Conservation (phyloP, 1,140 invertebrate species). For the Coptotermes formosanus region DNA sequence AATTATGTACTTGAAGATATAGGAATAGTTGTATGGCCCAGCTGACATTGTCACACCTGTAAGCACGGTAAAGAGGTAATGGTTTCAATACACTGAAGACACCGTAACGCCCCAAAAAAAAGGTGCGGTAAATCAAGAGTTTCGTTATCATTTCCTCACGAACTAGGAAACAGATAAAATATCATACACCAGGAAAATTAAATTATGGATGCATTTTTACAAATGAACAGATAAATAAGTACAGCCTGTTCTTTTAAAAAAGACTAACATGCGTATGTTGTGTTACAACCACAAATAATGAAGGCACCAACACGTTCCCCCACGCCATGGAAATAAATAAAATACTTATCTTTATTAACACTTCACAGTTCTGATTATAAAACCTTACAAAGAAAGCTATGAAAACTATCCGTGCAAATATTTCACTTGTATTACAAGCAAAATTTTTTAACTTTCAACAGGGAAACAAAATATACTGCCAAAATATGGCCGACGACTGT, state of each 20-base stretch:
- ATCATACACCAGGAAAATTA: neutral
- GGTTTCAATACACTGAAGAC: neutral
- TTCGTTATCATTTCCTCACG: no score
- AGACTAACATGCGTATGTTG: neutral
- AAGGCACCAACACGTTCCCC: neutral
- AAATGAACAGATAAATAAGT: no score
- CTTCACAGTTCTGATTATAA: neutral
- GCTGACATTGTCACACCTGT: constrained; percentile 67
- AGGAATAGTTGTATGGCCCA: constrained; percentile 98
- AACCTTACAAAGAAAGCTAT: neutral
- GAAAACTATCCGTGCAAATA: neutral
- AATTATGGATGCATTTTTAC: no score
- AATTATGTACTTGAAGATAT: constrained; percentile 99
- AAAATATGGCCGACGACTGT: constrained; percentile 29
- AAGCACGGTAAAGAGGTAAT: neutral
- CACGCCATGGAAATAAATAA: neutral
- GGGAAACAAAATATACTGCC: constrained; percentile 14
- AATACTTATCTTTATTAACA: neutral
- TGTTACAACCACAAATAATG: neutral
- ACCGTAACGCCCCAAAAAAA: neutral
- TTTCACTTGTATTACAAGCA: neutral
- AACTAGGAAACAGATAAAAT: neutral
- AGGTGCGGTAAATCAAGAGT: neutral
- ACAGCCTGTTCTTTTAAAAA: no score
- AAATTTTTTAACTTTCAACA: constrained; percentile 5